These are phyloP conservation scores for Notoglanidium macrostoma DNA, from an alignment of 2,797 vertebrate genomes.

Conservation along the genomic window DNA sequence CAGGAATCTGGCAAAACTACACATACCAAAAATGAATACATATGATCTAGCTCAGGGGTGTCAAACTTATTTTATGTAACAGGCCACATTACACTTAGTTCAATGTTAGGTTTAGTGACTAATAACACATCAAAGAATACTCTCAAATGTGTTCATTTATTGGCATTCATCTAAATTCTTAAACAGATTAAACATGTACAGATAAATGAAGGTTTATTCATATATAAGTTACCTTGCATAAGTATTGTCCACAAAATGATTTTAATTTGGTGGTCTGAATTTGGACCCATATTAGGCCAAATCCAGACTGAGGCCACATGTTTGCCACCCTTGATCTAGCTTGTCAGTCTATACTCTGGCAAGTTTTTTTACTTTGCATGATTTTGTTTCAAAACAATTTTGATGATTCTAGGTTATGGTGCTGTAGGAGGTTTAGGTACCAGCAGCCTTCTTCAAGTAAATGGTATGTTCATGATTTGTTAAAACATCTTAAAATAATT, in stretches of 20 bases:
- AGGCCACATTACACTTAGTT: background rate
- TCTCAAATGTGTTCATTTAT: background rate
- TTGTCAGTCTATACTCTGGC: background rate
- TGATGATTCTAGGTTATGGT: conserved; percentile 65
- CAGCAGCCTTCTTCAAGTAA: conserved; percentile 66
- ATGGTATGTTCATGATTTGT: conserved; percentile 62
- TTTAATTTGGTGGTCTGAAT: background rate
- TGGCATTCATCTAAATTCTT: background rate
- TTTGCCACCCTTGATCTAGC: background rate
- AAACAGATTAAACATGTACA: background rate
- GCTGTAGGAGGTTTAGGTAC: conserved; percentile 59
- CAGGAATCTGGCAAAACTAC: conserved; percentile 47
- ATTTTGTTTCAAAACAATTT: conserved; percentile 9
- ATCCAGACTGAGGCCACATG: background rate
- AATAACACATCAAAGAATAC: background rate
- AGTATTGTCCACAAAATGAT: background rate
- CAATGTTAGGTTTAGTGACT: background rate
- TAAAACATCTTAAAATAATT: background rate
- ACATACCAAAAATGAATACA: conserved; percentile 13
- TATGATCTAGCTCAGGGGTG: background rate
- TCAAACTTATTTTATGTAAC: background rate
- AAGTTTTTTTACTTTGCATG: background rate
- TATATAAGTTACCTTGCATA: no score
- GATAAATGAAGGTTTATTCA: background rate
- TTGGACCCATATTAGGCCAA: background rate